Evolutionary conservation across 2,888 invertebrate genomes (phyloP).

Genomic region (Noctua janthina): DNA sequence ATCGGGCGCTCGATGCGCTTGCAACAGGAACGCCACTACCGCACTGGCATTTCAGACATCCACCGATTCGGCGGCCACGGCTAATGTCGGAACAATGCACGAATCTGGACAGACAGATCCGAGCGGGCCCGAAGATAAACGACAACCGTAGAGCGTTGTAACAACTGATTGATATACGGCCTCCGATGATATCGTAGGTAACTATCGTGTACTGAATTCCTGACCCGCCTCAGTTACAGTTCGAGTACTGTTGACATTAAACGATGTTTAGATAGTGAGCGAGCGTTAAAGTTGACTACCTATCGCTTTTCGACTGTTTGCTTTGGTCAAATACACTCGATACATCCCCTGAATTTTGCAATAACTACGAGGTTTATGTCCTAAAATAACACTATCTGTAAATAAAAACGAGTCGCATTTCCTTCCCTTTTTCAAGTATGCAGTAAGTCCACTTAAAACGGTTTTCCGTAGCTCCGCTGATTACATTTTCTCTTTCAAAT

Average conservation of each 20-base stretch:
- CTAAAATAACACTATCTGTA: conserved; percentile 56
- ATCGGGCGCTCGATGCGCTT: conserved; percentile 85
- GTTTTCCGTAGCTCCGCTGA: conserved; percentile 15
- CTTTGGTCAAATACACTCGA: conserved; percentile 74
- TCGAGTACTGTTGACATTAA: conserved; percentile 87
- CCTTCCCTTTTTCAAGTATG: conserved; percentile 40
- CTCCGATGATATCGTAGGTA: conserved; percentile 85
- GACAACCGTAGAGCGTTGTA: conserved; percentile 88
- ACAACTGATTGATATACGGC: conserved; percentile 90
- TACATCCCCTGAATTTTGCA: conserved; percentile 64
- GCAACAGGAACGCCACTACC: conserved; percentile 83
- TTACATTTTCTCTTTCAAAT: conserved; percentile 14
- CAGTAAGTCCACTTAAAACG: background rate
- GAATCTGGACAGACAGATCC: conserved; percentile 89
- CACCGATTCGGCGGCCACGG: conserved; percentile 84
- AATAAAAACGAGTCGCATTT: conserved; percentile 57
- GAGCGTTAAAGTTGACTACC: conserved; percentile 77
- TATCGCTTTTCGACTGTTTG: conserved; percentile 77
- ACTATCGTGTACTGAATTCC: conserved; percentile 85
- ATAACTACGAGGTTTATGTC: conserved; percentile 62
- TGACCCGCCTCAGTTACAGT: conserved; percentile 87
- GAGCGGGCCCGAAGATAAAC: conserved; percentile 88
- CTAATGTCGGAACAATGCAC: conserved; percentile 90
- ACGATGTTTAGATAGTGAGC: conserved; percentile 84
- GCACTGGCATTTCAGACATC: conserved; percentile 88